A percentile compares a stretch with the other conserved stretches of the same genome.
These are phyloP conservation scores for Diadema setosum DNA, from an alignment of 35 echinoderm and acorn worm species.

Conservation along the genomic window DNA sequence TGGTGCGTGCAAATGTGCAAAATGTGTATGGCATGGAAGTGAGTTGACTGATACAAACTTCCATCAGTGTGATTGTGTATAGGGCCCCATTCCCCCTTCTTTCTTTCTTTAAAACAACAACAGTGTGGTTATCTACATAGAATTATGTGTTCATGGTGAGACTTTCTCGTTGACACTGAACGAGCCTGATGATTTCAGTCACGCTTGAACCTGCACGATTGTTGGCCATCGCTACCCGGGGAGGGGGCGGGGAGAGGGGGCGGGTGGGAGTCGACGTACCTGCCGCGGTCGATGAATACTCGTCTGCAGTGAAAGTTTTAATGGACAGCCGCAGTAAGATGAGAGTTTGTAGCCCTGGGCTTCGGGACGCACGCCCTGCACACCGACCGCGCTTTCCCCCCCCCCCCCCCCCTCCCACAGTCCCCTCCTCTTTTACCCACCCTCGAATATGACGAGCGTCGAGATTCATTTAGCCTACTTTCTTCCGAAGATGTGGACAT, in stretches of 20 bases:
- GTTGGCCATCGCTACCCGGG: too few species aligned
- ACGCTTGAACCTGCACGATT: too few species aligned
- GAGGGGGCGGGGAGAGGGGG: background rate
- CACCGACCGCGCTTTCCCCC: background rate
- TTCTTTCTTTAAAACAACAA: too few species aligned
- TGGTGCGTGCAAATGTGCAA: too few species aligned
- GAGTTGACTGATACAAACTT: too few species aligned
- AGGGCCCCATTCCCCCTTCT: too few species aligned
- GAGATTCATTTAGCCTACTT: conserved; percentile 19
- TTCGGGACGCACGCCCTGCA: background rate
- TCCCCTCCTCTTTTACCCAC: background rate
- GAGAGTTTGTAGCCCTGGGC: background rate
- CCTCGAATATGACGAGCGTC: background rate
- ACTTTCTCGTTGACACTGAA: too few species aligned
- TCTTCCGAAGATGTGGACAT: conserved; percentile 11
- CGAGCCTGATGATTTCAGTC: too few species aligned
- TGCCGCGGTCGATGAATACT: background rate
- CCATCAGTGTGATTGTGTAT: too few species aligned
- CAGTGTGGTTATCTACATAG: too few species aligned
- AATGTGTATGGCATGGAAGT: too few species aligned
- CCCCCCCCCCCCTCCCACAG: background rate
- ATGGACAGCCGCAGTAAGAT: conserved; percentile 4
- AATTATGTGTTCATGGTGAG: too few species aligned
- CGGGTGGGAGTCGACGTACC: background rate
- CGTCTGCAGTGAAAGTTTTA: conserved; percentile 1